Evolutionary conservation across 1,140 invertebrate genomes (phyloP), one percentile per base, ranked within the genome.

Genomic region (Heliconius nattereri): DNA sequence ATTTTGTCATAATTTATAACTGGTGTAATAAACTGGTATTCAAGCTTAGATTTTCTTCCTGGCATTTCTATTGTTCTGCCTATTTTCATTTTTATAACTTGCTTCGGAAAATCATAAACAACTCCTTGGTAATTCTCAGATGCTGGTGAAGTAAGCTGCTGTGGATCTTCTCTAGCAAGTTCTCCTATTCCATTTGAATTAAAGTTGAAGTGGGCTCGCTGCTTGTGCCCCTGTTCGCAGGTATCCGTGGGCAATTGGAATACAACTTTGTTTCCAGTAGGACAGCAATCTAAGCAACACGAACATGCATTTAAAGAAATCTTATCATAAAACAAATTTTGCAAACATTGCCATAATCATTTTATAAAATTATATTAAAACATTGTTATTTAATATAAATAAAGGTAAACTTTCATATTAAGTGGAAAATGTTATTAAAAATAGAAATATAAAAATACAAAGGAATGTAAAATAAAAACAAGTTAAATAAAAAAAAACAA

Each of bases 1-100:
- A 83, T 71, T 84, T 87, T 92, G 73, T 91, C 86, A 23, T 85
- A 81, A 23, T 84, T 86, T 16, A 76, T 45, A 19, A 86, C 84
- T 19, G 93, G 93, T 73, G 91, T 94, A 37, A 94, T 87, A 82
- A 94, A 94, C 35, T 93, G 90, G 82, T 92, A 93, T 80, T 94
- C 92, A 54, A 94, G 74, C 81, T 93, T 94, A 7, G 91, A 88
- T 81, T 92, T 92, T 60, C 90, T 83, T 32, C 89, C 90, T 23
- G 87, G 86, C 88, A 92, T 91, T 80, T 94, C 92, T 23, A 93
- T 78, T 13, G 85, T 87, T 81, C 90, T 93, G 20, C 87, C 90
- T 29, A 93, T 86, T 77, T 90, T 86, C 52, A 94, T 74, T 85
- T 94, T 94, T n/a, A 94, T 94, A 11, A 94, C 87, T 89, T 93